Conservation (phyloP, 2,113 vertebrate species). For the Bombycilla garrulus region DNA sequence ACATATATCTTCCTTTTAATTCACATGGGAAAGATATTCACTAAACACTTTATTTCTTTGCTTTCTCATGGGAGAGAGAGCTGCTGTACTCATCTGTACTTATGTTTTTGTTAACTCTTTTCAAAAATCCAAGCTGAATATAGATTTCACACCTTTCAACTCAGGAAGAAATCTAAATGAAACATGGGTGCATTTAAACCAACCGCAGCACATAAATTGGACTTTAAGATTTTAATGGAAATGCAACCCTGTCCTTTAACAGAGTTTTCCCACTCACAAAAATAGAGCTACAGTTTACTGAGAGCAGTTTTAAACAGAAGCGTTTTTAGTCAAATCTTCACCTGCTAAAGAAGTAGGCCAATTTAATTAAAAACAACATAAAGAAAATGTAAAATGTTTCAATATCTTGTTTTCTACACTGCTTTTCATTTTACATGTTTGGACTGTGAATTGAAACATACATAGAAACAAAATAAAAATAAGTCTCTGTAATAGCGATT, state of each 20-base stretch:
- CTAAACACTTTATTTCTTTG: not conserved
- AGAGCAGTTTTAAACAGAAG: not conserved
- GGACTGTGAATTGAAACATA: not conserved
- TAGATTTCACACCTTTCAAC: not conserved
- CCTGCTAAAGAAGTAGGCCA: not conserved
- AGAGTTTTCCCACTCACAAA: not conserved
- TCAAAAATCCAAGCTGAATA: not conserved
- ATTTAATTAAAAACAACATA: not conserved
- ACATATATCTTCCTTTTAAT: slow-evolving; percentile 31
- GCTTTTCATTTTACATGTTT: not conserved
- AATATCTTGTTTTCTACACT: not conserved
- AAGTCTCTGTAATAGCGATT: not conserved
- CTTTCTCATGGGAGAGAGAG: slow-evolving; percentile 31
- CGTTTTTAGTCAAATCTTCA: not conserved
- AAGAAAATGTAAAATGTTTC: not conserved
- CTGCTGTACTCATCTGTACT: not conserved
- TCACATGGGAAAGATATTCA: slow-evolving; percentile 14
- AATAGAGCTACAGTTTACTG: not conserved
- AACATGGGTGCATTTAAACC: not conserved
- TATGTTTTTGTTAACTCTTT: not conserved
- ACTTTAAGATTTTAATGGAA: slow-evolving; percentile 13
- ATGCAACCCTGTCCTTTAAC: not conserved
- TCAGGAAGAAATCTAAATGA: slow-evolving; percentile 10
- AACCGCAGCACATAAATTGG: not conserved
- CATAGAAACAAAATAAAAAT: not conserved